Base-by-base conservation (phyloP, 2,797 vertebrate genomes). In the Sebastes cheni region DNA sequence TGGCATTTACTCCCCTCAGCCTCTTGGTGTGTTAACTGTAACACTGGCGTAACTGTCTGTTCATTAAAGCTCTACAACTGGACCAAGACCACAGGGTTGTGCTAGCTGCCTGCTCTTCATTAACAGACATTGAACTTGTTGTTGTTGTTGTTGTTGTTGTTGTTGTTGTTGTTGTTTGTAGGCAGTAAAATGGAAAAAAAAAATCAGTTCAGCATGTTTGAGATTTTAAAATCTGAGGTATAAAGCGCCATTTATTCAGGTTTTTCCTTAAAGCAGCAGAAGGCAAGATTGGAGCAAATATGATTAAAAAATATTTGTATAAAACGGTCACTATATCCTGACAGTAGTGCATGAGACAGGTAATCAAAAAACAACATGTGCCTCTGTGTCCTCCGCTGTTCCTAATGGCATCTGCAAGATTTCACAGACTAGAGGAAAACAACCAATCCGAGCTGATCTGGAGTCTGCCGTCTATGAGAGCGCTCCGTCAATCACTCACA, bases 11-110 rank as follows among this genome's bases (percentile, higher is more conserved):
- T 97, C 95, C 96, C 95, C 94, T 96, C 95, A 94, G 96, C 96
- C 96, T 97, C 95, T 98, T 96, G 95, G 94, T 96, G 95, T 97
- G 96, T 97, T 91, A 95, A 97, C 95, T 97, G 97, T 98, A 97
- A 97, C 96, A 97, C 96, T 97, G 96, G 96, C 95, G 88, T 97
- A 96, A 97, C 94, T 97, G 96, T 97, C 75, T 96, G 95, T 90
- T 96, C 95, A 98, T 98, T 98, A 98, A 98, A 97, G 86, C 83
- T 88, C 86, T 92, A 90, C 91, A 92, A 94, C 85, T 92, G 82
- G 80, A 92, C 85, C 86, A 81, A 85, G 72, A 72, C 55, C 67
- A 56, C 11, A 29, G 50, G 34, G n/a, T 27, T 79, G 9, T 75
- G 11, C 60, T 61, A 46, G 6, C 4, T 68, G 54, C 29, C 9